These are phyloP conservation scores for Ceramica pisi DNA, from an alignment of 2,888 invertebrate species.

Conservation along the genomic window DNA sequence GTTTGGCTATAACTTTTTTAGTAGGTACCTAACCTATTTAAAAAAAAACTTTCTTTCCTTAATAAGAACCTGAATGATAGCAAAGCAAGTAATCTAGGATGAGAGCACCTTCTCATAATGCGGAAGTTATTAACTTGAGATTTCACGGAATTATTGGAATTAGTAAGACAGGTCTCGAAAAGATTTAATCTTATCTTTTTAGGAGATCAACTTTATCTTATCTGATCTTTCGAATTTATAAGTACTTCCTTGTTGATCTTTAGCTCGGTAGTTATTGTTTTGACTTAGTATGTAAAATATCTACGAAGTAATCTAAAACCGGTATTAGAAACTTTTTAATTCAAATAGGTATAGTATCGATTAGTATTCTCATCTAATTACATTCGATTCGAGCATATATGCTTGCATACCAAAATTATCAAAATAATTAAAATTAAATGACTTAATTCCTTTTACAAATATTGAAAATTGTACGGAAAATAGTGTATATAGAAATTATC, in stretches of 20 bases:
- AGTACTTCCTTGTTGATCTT: conserved; percentile 1
- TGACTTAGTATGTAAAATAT: neutral
- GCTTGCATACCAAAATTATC: neutral
- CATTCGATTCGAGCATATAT: neutral
- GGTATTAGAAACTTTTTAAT: neutral
- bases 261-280: neutral
- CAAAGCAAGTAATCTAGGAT: conserved; percentile 24
- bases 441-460: neutral
- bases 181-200: neutral
- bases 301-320: neutral
- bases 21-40: too few relatives aligned
- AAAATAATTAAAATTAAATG: neutral
- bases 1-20: neutral
- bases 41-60: neutral
- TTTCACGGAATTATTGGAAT: neutral
- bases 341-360: neutral
- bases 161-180: neutral
- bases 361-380: neutral
- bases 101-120: conserved; percentile 4
- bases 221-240: conserved; percentile 12
- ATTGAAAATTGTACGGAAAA: neutral
- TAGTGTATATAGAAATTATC: neutral
- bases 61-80: neutral
- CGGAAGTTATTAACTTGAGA: conserved; percentile 3
- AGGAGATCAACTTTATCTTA: conserved; percentile 15